phyloP scores from a whole-genome alignment of 23 tunicate species.

The Halocynthia roretzi region DNA sequence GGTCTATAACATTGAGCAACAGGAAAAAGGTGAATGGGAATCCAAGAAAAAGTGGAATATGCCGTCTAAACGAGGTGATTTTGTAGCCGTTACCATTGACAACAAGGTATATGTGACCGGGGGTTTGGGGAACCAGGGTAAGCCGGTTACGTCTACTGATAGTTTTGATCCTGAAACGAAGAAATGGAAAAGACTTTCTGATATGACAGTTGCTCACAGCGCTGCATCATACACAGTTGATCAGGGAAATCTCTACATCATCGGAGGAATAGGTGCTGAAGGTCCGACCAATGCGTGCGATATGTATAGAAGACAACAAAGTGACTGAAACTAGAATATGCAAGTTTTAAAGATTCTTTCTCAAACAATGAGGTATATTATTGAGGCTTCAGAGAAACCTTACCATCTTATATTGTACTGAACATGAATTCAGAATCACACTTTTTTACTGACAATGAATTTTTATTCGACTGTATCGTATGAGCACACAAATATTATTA shows the following conservation, averaged over 20 bases:
- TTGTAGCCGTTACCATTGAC: conserved; percentile 45
- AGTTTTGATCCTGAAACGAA: conserved; percentile 68
- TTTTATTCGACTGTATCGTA: too few species aligned
- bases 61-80: conserved; percentile 91
- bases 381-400: too few species aligned
- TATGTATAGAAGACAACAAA: conserved; percentile 10
- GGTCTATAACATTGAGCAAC: conserved; percentile 36
- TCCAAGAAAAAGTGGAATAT: conserved; percentile 58
- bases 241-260: conserved; percentile 54
- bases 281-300: conserved; percentile 67
- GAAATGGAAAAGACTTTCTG: conserved; percentile 84
- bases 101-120: conserved; percentile 71
- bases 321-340: too few species aligned
- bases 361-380: too few species aligned
- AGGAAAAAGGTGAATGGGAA: conserved; percentile 78
- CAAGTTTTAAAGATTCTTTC: too few species aligned
- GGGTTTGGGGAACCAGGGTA: conserved; percentile 84
- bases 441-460: too few species aligned
- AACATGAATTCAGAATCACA: too few species aligned
- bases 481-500: too few species aligned
- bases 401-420: too few species aligned
- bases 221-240: conserved; percentile 27
- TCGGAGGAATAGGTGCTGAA: conserved; percentile 62
- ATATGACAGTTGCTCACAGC: conserved; percentile 47
- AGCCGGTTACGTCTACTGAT: conserved; percentile 61